Evolutionary conservation across 1,140 invertebrate genomes (phyloP), one percentile per base, ranked within the genome.

Genomic region (Cepaea nemoralis): DNA sequence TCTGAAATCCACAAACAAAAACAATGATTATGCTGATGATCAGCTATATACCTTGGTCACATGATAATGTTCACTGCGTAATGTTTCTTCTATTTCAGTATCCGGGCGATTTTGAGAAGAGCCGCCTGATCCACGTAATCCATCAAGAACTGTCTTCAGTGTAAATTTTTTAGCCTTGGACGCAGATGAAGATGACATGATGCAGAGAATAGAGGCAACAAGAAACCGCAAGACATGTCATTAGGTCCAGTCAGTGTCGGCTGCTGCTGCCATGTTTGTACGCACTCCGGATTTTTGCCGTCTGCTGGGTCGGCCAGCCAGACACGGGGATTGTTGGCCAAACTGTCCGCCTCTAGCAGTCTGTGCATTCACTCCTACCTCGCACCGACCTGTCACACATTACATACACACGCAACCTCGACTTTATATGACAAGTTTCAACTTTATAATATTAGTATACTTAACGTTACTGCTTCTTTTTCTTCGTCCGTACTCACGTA

Each of bases 11-110:
- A n/a, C n/a, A n/a, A n/a, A n/a, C n/a, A n/a, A n/a, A n/a, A n/a
- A n/a, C n/a, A n/a, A n/a, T n/a, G n/a, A n/a, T n/a, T n/a, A n/a
- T n/a, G n/a, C n/a, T n/a, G n/a, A n/a, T n/a, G n/a, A n/a, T n/a
- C n/a, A n/a, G n/a, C n/a, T n/a, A n/a, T n/a, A n/a, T n/a, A 90
- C 89, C 86, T 90, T 90, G 85, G 86, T 86, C 59, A 89, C 86
- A 85, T 88, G 86, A 79, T 89, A 87, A 84, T 90, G 88, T 48
- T 88, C 88, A 22, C 87, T 86, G 63, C 86, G 87, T 66, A 90
- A 80, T 8, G 86, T 88, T 81, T 90, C 89, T 80, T 89, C 88
- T 74, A 90, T 87, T 80, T 89, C 88, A 69, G 82, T 86, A 71
- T 90, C 89, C 48, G 10, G 74, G 6, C 74, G 74, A 75, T 84